Evolutionary conservation across 2,888 invertebrate species (phyloP).

Genomic region (Chalcis sispes): DNA sequence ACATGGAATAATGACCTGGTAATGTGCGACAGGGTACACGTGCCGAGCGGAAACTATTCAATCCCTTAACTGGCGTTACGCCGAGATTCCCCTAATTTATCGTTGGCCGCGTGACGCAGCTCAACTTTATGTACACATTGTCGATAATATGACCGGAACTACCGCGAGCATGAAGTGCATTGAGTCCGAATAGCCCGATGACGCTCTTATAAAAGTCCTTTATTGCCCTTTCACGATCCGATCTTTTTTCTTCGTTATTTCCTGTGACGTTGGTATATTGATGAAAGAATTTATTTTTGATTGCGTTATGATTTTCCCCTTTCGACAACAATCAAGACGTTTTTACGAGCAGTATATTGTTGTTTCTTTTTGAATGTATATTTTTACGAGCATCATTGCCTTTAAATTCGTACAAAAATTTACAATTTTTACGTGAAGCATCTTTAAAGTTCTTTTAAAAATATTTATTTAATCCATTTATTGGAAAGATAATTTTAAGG

Average conservation of each 20-base stretch:
- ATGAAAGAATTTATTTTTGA: constrained; percentile 36
- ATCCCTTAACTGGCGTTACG: constrained; percentile 64
- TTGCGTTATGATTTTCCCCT: constrained; percentile 20
- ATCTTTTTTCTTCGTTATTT: constrained; percentile 7
- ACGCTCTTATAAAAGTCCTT: constrained; percentile 40
- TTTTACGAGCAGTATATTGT: constrained; percentile 8
- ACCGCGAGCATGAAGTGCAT: constrained; percentile 9
- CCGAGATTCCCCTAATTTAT: constrained; percentile 71
- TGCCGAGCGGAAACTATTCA: constrained; percentile 74
- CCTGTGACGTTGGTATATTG: constrained; percentile 17
- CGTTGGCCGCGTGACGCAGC: constrained; percentile 68
- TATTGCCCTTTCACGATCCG: constrained; percentile 35
- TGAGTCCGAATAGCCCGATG: constrained; percentile 14
- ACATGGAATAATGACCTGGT: constrained; percentile 71
- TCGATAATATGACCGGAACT: constrained; percentile 41
- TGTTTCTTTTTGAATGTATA: too few relatives aligned
- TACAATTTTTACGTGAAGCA: too few relatives aligned
- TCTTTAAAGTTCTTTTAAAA: too few relatives aligned
- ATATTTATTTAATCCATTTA: too few relatives aligned
- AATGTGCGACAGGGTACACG: constrained; percentile 71
- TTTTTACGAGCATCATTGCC: too few relatives aligned
- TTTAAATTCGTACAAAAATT: too few relatives aligned
- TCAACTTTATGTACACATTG: constrained; percentile 57
- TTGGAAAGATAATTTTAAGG: too few relatives aligned
- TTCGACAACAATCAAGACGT: constrained; percentile 20